Evolutionary conservation across 2,113 vertebrate genomes (phyloP), one percentile per base, ranked within the genome.

Genomic region (Tonatia bakeri): DNA sequence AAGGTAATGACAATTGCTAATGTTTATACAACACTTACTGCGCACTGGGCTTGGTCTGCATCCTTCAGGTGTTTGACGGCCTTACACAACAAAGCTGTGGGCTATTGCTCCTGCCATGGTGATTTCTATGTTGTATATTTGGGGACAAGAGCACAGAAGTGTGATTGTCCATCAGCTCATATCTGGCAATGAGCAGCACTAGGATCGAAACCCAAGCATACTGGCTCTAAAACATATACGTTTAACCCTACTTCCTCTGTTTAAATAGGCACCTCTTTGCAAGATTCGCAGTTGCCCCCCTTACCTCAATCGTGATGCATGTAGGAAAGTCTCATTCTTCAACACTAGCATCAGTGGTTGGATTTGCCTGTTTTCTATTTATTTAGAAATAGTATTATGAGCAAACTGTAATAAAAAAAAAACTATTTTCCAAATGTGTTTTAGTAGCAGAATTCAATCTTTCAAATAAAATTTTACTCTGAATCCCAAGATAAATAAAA

Each of bases 321-420:
- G 45, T 56, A 54, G 40, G 20, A 87, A 92, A 92, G 13, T 72
- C 64, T 65, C 16, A 17, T 26, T 61, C 94, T 90, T 81, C 65
- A 69, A 59, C 33, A 33, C 31, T 36, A n/a, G 22, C 43, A n/a
- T 56, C 80, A 84, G 40, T 33, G 7, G 1, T 69, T 88, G 24
- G 50, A 65, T 83, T 69, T 75, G 11, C 47, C 59, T 87, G 33
- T 22, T 7, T 75, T 75, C 40, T 83, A 26, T 56, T 87, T 76
- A 91, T 87, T 79, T 87, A 93, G 36, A 94, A 90, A 84, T 80
- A 90, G 79, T 75, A 87, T 70, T 87, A 28, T 43, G 22, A 52
- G 31, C 75, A 91, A 80, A 64, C 22, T 61, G 13, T 54, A 93
- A 70, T 59, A 84, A 87, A 85, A 84, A 47, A 47, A 47, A 85